Conservation (phyloP, 2,888 invertebrate genomes). For the Sphecodes monilicornis region DNA sequence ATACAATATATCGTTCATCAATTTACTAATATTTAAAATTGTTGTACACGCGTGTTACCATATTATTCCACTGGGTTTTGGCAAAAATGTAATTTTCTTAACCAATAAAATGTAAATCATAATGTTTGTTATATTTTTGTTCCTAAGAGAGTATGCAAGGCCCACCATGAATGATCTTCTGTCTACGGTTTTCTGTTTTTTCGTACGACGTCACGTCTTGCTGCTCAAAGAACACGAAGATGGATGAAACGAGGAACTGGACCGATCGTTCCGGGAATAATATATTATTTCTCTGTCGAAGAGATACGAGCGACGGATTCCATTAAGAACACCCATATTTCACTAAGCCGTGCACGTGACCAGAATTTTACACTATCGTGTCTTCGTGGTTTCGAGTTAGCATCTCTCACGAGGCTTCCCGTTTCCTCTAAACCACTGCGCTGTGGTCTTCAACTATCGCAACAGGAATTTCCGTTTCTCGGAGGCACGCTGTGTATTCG, state of each 20-base stretch:
- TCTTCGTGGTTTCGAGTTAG: not conserved
- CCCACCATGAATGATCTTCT: not conserved
- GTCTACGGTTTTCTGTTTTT: not conserved
- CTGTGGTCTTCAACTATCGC: not conserved
- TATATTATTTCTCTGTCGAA: not conserved
- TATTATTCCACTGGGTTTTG: no score
- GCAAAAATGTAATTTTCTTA: no score
- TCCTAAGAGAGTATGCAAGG: no score
- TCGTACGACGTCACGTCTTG: not conserved
- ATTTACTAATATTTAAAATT: no score
- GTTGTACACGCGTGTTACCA: no score
- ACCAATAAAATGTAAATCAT: no score
- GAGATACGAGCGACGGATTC: not conserved
- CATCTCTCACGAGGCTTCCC: not conserved
- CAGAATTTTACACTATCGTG: not conserved
- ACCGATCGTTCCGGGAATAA: slow-evolving; percentile 17
- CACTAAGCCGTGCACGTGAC: not conserved
- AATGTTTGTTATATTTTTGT: no score
- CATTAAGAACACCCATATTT: not conserved
- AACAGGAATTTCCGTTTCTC: slow-evolving; percentile 22
- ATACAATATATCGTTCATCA: no score
- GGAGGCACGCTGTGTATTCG: not conserved
- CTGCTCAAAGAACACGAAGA: not conserved
- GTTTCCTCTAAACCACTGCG: not conserved
- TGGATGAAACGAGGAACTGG: not conserved